These are phyloP conservation scores for Laodelphax striatellus DNA, from an alignment of 1,140 invertebrate species.

Conservation along the genomic window DNA sequence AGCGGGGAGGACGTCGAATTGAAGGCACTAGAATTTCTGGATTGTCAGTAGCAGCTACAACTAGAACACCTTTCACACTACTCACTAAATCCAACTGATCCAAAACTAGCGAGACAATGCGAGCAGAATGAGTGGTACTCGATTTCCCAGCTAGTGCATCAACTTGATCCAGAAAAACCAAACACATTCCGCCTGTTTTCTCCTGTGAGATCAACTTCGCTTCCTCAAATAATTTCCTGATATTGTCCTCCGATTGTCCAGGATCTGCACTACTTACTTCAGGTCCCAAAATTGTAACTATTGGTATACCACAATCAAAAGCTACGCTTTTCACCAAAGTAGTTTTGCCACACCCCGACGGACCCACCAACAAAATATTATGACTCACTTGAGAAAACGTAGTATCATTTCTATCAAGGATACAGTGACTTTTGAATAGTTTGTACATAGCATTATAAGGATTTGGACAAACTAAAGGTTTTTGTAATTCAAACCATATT, in stretches of 20 bases:
- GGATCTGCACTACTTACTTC: constrained; percentile 26
- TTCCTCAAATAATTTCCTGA: constrained; percentile 31
- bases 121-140: constrained; percentile 23
- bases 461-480: background rate
- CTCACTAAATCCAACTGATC: constrained; percentile 30
- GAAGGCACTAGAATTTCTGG: constrained; percentile 29
- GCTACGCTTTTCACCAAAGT: constrained; percentile 16
- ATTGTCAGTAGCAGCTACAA: constrained; percentile 32
- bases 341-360: constrained; percentile 23
- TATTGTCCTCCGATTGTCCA: constrained; percentile 32
- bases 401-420: background rate
- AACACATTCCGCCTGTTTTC: constrained; percentile 10
- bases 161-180: constrained; percentile 13
- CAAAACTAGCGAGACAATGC: constrained; percentile 28
- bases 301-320: constrained; percentile 8
- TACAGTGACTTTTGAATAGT: background rate
- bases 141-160: constrained; percentile 1
- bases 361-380: constrained; percentile 18
- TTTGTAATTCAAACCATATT: constrained; percentile 8
- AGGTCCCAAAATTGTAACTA: constrained; percentile 14
- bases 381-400: background rate
- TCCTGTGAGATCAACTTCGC: constrained; percentile 27
- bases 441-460: background rate
- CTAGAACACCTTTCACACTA: constrained; percentile 24
- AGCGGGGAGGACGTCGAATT: constrained; percentile 28